Evolutionary conservation across 2,797 vertebrate species (phyloP).

Genomic region (Podargus strigoides): DNA sequence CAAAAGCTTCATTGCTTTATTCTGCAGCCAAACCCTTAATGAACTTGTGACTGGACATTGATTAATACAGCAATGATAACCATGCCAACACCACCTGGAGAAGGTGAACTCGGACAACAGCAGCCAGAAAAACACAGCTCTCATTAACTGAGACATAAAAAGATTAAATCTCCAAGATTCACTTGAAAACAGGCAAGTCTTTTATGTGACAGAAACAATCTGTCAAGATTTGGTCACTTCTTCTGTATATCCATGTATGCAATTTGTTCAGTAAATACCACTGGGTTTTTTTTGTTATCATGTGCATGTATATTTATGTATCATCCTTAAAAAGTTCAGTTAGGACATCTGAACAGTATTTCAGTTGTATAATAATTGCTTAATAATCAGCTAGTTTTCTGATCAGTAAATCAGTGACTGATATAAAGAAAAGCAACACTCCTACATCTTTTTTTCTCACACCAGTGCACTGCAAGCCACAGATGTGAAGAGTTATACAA

Average conservation of each 20-base stretch:
- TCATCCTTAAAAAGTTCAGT: background rate
- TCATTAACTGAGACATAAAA: background rate
- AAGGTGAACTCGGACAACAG: background rate
- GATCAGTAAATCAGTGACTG: background rate
- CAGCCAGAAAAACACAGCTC: background rate
- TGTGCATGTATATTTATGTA: rapidly evolving
- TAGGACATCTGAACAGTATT: background rate
- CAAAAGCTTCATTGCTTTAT: background rate
- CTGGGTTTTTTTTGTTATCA: background rate
- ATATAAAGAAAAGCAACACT: background rate
- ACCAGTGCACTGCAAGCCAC: rapidly evolving
- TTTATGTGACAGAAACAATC: background rate
- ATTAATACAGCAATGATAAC: background rate
- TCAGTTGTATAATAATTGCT: background rate
- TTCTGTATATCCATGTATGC: rapidly evolving
- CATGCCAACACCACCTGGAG: background rate
- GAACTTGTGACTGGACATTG: background rate
- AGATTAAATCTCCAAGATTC: background rate
- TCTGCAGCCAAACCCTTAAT: background rate
- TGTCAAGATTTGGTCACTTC: background rate
- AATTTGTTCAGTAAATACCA: rapidly evolving
- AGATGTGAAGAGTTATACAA: background rate
- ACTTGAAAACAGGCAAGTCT: background rate
- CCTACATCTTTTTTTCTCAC: background rate
- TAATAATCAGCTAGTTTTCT: background rate